These are phyloP conservation scores for Leptopterna dolabrata DNA, from an alignment of 2,888 invertebrate species.

Conservation along the genomic window DNA sequence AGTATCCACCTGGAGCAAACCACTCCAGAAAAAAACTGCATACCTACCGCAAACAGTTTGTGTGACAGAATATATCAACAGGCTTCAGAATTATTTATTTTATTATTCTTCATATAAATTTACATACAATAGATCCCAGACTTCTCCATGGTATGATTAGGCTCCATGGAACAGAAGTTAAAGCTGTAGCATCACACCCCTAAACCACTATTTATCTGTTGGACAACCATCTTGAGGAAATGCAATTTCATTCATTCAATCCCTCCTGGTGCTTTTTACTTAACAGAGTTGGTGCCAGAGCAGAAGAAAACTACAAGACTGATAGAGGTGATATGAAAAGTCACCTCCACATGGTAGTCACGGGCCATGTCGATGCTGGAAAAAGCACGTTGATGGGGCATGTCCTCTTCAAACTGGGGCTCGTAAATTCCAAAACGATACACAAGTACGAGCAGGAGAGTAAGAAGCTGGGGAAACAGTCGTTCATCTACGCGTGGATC, in stretches of 20 bases:
- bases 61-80: too few species aligned
- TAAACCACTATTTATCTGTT: too few species aligned
- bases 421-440: constrained; percentile 87
- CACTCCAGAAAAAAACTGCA: too few species aligned
- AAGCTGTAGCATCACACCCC: too few species aligned
- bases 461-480: constrained; percentile 96
- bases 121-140: too few species aligned
- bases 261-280: not conserved
- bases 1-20: not conserved
- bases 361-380: constrained; percentile 97
- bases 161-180: too few species aligned
- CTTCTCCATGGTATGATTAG: too few species aligned
- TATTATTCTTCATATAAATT: too few species aligned
- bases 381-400: constrained; percentile 98
- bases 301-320: constrained; percentile 74
- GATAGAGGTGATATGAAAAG: constrained; percentile 86
- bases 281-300: constrained; percentile 67
- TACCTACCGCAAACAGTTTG: too few species aligned
- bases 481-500: constrained; percentile 99
- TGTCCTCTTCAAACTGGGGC: constrained; percentile 85
- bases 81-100: too few species aligned
- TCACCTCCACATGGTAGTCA: constrained; percentile 90
- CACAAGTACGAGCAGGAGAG: constrained; percentile 98
- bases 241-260: too few species aligned
- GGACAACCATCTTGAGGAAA: too few species aligned